These are phyloP conservation scores for Drosophila subsilvestris DNA, from an alignment of 2,888 invertebrate species.

Conservation along the genomic window DNA sequence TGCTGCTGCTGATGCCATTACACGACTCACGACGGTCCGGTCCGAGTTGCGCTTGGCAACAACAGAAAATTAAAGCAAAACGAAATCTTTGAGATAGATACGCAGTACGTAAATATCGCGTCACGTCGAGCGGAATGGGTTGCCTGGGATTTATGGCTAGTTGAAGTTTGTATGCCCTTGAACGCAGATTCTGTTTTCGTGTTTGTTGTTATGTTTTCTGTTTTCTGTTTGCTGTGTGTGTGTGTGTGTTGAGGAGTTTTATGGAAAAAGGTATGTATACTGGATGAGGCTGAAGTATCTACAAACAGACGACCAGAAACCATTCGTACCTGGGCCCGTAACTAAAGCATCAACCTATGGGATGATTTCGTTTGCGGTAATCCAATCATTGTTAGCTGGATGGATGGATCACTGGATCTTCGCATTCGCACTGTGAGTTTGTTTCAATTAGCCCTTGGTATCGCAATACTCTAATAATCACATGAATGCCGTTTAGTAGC, in stretches of 20 bases:
- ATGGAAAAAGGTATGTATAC: conserved; percentile 28
- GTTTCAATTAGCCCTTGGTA: too few relatives aligned
- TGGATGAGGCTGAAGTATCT: conserved; percentile 29
- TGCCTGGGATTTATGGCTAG: conserved; percentile 43
- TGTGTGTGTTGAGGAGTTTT: conserved; percentile 41
- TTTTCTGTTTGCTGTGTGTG: conserved; percentile 2
- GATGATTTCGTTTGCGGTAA: conserved; percentile 1
- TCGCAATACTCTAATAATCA: too few relatives aligned
- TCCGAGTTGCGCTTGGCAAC: conserved; percentile 35
- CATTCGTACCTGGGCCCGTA: neutral
- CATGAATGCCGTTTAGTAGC: too few relatives aligned
- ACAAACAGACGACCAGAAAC: conserved; percentile 5
- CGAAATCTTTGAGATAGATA: conserved; percentile 36
- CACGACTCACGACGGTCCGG: conserved; percentile 6
- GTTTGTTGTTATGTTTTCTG: conserved; percentile 11
- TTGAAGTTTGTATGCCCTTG: conserved; percentile 54
- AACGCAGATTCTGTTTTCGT: conserved; percentile 25
- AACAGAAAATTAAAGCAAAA: conserved; percentile 5
- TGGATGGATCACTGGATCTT: neutral
- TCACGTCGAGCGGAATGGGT: conserved; percentile 45
- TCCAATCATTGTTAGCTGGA: conserved; percentile 12
- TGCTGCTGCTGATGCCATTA: conserved; percentile 15
- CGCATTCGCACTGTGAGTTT: too few relatives aligned
- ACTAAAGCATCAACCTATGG: neutral
- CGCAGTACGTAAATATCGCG: conserved; percentile 33